Conservation (phyloP, 1,140 invertebrate species). For the Tetramorium simillimum region DNA sequence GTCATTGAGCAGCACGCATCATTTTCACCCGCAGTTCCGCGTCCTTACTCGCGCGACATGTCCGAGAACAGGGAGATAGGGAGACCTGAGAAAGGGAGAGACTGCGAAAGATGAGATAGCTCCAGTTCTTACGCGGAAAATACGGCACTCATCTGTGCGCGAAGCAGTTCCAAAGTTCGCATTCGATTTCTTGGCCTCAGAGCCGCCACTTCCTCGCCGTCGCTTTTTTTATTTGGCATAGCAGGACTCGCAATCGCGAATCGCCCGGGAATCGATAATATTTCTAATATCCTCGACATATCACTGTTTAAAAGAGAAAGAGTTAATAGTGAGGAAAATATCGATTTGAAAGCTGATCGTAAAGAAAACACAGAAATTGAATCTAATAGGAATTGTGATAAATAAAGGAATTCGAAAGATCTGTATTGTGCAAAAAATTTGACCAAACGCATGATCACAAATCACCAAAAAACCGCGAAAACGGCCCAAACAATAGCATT, state of each 20-base stretch:
- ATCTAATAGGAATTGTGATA: neutral
- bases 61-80: neutral
- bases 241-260: too few species aligned
- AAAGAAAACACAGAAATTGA: slow-evolving; percentile 1
- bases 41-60: neutral
- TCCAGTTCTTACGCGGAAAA: neutral
- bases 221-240: too few species aligned
- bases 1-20: slow-evolving; percentile 14
- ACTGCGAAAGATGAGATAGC: too few species aligned
- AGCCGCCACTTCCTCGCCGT: too few species aligned
- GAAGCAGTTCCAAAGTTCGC: too few species aligned
- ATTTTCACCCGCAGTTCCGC: slow-evolving; percentile 20
- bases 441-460: neutral
- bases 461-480: slow-evolving; percentile 16
- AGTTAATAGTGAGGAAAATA: slow-evolving; percentile 28
- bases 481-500: slow-evolving; percentile 45
- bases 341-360: neutral
- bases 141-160: neutral
- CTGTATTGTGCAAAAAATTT: slow-evolving; percentile 15
- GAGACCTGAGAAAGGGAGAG: neutral
- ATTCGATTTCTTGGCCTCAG: too few species aligned
- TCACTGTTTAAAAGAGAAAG: slow-evolving; percentile 46
- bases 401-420: neutral
- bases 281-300: slow-evolving; percentile 55
- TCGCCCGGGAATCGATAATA: slow-evolving; percentile 25